Percentiles rank a stretch among this genome's conserved stretches.
These are phyloP conservation scores for Andrena praecox DNA, from an alignment of 2,888 invertebrate species.

Conservation along the genomic window DNA sequence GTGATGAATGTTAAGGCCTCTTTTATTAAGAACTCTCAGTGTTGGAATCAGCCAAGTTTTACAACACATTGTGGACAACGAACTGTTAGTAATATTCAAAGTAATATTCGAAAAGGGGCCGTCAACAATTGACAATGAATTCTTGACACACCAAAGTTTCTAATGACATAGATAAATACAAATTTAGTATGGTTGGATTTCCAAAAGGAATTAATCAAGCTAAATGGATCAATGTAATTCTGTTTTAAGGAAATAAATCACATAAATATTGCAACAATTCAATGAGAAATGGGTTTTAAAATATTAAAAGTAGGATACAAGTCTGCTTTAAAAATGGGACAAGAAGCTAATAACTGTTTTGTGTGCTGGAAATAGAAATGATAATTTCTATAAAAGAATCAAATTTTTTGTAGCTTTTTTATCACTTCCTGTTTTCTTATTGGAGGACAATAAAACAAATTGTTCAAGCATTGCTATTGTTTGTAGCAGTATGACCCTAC, in stretches of 20 bases:
- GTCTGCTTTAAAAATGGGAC: constrained; percentile 6
- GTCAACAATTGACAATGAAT: not conserved
- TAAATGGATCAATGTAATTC: not conserved
- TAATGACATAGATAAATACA: constrained; percentile 11
- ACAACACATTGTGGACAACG: not conserved
- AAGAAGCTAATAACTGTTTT: constrained; percentile 17
- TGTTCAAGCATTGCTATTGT: not conserved
- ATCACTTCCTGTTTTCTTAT: not conserved
- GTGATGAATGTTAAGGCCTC: constrained; percentile 5
- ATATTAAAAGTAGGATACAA: not conserved
- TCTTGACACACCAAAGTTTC: not conserved
- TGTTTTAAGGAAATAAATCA: not conserved
- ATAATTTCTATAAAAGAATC: constrained; percentile 5
- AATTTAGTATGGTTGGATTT: constrained; percentile 21
- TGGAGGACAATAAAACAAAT: not conserved
- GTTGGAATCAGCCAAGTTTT: not conserved
- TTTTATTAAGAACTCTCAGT: not conserved
- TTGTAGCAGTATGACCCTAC: constrained; percentile 2
- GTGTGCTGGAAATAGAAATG: not conserved
- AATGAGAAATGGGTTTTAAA: too few relatives aligned
- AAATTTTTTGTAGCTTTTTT: not conserved
- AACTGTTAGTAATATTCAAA: not conserved
- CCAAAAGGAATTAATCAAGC: not conserved
- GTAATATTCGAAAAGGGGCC: constrained; percentile 1
- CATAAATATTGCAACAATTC: too few relatives aligned